Evolutionary conservation across 2,797 vertebrate species (phyloP), one percentile per base, ranked within the genome.

Genomic region (Gobionotothen gibberifrons): DNA sequence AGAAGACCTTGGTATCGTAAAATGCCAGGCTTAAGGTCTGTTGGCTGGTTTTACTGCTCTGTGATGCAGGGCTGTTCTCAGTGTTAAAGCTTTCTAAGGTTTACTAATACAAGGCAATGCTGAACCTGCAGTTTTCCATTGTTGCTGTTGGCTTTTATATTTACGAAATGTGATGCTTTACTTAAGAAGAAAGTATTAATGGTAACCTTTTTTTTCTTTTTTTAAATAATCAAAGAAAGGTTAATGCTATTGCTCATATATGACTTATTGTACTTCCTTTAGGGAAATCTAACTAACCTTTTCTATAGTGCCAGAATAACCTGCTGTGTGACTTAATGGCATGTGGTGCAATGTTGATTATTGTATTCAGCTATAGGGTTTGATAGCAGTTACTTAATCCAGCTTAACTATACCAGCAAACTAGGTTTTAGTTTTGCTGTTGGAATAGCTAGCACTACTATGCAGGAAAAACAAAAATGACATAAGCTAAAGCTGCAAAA

Each of bases 1-100:
- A 95, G 90, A 85, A 96, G 96, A 86, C 96, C 96, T 0, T 99
- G 97, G 98, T 99, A 98, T 93, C 97, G 93, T 90, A 96, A 96
- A 88, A 94, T 98, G 94, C 96, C 96, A 92, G 93, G 94, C 81
- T 94, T 97, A 92, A 97, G 97, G 97, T 98, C 94, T 92, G 98
- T 97, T 16, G 12, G 22, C 58, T 77, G 6, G 16, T 49, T 72
- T 76, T 36, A 17, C 3, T 43, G 9, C n/a, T 74, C 12, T 55
- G 2, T 73, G 19, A 54, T 70, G 55, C 43, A 29, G 62, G 12
- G 26, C 62, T 21, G 21, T 40, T 49, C 46, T 73, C 39, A 64
- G 47, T 59, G n/a, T 42, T 11, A 60, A 52, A 16, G 47, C 36
- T 64, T 59, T 15, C 26, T 17, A 1, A 69, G 21, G 43, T n/a